A percentile compares a stretch with the other conserved stretches of the same genome.
Conservation (phyloP, 2,797 vertebrate genomes). For the Graptemys geographica region DNA sequence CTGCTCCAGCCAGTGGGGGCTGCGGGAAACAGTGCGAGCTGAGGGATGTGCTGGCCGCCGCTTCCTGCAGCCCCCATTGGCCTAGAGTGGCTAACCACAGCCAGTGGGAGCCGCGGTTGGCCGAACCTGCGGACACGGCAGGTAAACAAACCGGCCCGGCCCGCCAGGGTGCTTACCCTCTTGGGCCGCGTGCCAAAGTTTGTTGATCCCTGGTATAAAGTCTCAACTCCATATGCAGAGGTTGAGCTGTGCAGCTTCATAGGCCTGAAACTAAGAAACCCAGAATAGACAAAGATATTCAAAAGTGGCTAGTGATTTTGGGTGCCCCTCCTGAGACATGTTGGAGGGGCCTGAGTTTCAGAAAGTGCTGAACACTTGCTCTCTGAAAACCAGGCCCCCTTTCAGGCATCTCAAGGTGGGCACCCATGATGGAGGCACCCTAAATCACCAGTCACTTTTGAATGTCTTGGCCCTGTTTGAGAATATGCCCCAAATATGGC, state of each 20-base stretch:
- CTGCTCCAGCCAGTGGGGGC: no score
- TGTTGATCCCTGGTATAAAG: not conserved
- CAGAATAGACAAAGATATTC: not conserved
- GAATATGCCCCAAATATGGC: not conserved
- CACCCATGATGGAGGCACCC: not conserved
- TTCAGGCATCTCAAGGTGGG: not conserved
- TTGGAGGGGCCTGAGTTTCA: not conserved
- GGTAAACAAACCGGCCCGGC: no score
- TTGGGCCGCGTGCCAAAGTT: no score
- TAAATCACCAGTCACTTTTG: rapidly evolving
- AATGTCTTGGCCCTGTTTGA: rapidly evolving
- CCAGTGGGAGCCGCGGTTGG: no score
- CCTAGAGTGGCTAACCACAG: no score
- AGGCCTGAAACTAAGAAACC: not conserved
- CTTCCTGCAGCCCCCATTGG: no score
- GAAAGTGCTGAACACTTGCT: rapidly evolving
- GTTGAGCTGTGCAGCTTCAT: not conserved
- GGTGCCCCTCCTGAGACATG: not conserved
- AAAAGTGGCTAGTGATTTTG: not conserved
- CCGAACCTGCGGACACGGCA: no score
- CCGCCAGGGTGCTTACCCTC: no score
- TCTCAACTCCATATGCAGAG: not conserved
- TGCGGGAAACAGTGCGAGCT: no score
- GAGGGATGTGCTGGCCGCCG: no score
- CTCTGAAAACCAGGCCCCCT: not conserved